These are phyloP conservation scores for Nestor notabilis DNA, from an alignment of 2,113 vertebrate species.

Conservation along the genomic window DNA sequence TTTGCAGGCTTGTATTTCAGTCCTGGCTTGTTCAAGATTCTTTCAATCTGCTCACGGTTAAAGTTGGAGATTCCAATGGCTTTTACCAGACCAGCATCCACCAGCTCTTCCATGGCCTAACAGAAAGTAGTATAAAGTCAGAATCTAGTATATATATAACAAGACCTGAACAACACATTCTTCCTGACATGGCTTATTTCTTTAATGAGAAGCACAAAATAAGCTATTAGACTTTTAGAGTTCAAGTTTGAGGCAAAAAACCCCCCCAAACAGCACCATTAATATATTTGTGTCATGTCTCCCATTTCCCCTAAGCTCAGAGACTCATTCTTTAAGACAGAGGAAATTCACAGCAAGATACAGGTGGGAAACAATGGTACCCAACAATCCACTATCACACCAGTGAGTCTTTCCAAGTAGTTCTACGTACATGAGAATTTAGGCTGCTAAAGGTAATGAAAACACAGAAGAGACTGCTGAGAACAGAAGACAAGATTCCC, in stretches of 20 bases:
- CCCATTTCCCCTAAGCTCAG: neutral
- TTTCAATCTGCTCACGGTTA: slow-evolving; percentile 86
- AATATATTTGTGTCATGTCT: neutral
- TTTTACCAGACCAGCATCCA: slow-evolving; percentile 89
- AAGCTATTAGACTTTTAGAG: neutral
- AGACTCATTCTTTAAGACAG: neutral
- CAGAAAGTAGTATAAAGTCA: neutral
- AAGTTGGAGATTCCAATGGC: slow-evolving; percentile 94
- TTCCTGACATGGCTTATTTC: neutral
- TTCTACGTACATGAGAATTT: neutral
- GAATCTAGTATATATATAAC: neutral
- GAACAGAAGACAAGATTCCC: neutral
- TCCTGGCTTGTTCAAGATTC: slow-evolving; percentile 87
- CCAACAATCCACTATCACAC: rapidly evolving
- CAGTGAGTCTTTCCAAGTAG: neutral
- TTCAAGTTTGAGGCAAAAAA: neutral
- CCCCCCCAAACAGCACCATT: neutral
- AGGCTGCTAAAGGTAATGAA: neutral
- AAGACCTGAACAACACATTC: neutral
- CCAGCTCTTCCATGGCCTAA: slow-evolving; percentile 91
- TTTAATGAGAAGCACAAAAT: neutral
- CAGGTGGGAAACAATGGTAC: neutral
- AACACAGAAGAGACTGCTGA: neutral
- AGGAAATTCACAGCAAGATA: neutral
- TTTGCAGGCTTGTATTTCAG: slow-evolving; percentile 89